A percentile compares a stretch with the other conserved stretches of the same genome.
Conservation (phyloP, 2,888 invertebrate species). For the Parnassius glacialis region DNA sequence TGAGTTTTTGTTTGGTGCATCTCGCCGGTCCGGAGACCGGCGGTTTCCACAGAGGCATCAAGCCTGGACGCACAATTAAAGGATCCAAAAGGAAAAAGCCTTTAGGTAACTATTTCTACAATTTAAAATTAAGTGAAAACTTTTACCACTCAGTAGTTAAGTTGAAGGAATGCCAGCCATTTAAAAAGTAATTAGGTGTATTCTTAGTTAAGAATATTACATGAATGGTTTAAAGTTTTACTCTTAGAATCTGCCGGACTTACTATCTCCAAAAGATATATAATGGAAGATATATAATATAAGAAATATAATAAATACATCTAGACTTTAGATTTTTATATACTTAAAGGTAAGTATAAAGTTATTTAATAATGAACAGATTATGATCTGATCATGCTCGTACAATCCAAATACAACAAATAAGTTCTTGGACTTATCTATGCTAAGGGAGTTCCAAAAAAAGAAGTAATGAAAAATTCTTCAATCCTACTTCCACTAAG, state of each 20-base stretch:
- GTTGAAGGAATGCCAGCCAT: not conserved
- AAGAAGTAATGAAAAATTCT: too few relatives aligned
- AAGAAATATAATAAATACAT: conserved; percentile 2
- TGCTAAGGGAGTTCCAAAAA: too few relatives aligned
- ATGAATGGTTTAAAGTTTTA: too few relatives aligned
- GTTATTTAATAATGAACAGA: too few relatives aligned
- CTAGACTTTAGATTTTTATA: conserved; percentile 30
- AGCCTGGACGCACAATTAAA: conserved; percentile 70
- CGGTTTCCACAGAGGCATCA: conserved; percentile 66
- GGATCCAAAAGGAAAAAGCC: conserved; percentile 73
- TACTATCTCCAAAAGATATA: not conserved
- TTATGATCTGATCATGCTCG: too few relatives aligned
- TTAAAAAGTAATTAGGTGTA: not conserved
- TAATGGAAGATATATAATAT: too few relatives aligned
- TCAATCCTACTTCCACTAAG: too few relatives aligned
- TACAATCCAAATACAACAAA: too few relatives aligned
- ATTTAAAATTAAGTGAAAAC: conserved; percentile 30
- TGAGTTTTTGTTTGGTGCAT: conserved; percentile 80
- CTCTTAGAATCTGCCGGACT: too few relatives aligned
- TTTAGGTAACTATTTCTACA: conserved; percentile 71
- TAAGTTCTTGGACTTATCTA: too few relatives aligned
- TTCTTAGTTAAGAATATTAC: too few relatives aligned
- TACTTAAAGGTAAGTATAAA: conserved; percentile 29
- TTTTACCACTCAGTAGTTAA: conserved; percentile 1
- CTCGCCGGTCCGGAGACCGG: conserved; percentile 75